Conservation (phyloP, 2,797 vertebrate species). For the Gymnodraco acuticeps region DNA sequence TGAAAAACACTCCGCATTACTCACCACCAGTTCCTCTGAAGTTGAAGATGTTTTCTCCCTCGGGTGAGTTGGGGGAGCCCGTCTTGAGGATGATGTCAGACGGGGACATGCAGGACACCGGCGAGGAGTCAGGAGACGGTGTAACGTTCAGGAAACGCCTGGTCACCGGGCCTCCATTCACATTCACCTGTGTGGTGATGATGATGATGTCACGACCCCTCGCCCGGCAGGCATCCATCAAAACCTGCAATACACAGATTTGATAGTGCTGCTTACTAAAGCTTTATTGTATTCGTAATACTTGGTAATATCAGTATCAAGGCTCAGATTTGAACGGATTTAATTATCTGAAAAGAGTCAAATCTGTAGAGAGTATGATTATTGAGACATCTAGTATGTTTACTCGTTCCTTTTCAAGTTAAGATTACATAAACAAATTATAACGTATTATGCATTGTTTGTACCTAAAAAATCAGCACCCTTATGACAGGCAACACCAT, state of each 20-base stretch:
- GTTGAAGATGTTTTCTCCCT: conserved; percentile 78
- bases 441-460: not conserved
- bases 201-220: conserved; percentile 83
- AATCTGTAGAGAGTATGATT: not conserved
- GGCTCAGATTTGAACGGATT: not conserved
- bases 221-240: conserved; percentile 80
- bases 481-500: not conserved
- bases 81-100: conserved; percentile 85
- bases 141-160: conserved; percentile 74
- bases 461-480: not conserved
- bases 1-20: not conserved
- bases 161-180: conserved; percentile 65
- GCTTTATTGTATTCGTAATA: no score
- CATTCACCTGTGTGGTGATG: conserved; percentile 76
- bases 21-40: conserved; percentile 72
- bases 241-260: conserved; percentile 53
- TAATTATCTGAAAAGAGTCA: not conserved
- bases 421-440: not conserved
- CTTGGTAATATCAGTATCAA: no score
- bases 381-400: not conserved
- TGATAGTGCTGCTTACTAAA: not conserved
- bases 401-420: not conserved
- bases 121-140: conserved; percentile 73
- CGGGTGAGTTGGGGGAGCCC: conserved; percentile 68
- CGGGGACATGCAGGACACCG: conserved; percentile 83